These are phyloP conservation scores for Bos javanicus DNA, from an alignment of 2,113 vertebrate species.

Conservation along the genomic window DNA sequence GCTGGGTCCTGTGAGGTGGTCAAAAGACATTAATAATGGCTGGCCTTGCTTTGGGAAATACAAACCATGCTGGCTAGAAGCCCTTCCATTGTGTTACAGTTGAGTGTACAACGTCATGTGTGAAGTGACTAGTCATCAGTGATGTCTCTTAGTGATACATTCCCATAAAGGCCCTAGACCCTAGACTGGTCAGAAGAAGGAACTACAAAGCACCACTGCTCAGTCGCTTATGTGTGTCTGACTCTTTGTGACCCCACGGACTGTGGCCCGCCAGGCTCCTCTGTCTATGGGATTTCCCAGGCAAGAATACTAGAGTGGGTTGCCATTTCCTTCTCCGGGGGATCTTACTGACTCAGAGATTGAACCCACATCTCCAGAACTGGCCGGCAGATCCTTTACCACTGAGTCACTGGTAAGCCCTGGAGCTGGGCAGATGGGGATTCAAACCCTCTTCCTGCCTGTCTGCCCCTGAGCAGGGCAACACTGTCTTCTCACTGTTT, in stretches of 20 bases:
- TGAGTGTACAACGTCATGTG: background rate
- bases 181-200: background rate
- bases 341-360: background rate
- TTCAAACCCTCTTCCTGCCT: background rate
- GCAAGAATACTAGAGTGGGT: background rate
- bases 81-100: background rate
- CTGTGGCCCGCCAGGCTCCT: background rate
- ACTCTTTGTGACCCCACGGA: background rate
- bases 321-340: background rate
- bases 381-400: background rate
- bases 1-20: background rate
- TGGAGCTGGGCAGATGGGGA: background rate
- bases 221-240: rapidly evolving
- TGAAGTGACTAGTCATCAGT: background rate
- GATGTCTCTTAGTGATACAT: background rate
- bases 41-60: background rate
- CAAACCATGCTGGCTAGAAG: background rate
- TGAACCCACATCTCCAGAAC: background rate
- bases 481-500: background rate
- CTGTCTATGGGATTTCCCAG: background rate
- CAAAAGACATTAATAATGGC: background rate
- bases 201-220: background rate
- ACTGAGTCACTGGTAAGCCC: background rate
- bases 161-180: background rate
- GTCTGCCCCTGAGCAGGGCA: background rate